Base-by-base conservation (phyloP, 2,113 vertebrate genomes). In the Carassius carassius region DNA sequence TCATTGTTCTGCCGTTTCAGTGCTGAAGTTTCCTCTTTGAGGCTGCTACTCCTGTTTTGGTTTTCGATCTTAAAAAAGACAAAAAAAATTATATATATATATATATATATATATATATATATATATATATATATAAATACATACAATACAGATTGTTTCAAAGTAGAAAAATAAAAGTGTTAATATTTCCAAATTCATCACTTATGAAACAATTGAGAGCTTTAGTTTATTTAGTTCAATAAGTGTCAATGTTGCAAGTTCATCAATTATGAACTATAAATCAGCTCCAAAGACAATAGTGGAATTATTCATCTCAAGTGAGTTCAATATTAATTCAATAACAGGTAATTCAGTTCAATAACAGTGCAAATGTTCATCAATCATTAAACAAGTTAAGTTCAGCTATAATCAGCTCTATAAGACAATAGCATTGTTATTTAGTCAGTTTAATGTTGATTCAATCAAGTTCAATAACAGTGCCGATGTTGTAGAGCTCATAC, bases 1-100 rank as follows among this genome's bases (percentile, higher is more conserved):
- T 97, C 96, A 81, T 93, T 96, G 54, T 98, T 96, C 90, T 94
- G 96, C 91, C 94, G 97, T 91, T 96, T 98, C 88, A 98, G 56
- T 77, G 94, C 92, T 32, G 89, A 86, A n/a, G 95, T 93, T 91
- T 98, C 97, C 78, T 99, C 96, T 86, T 94, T 98, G 83, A 95
- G 93, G 82, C 90, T 95, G 91, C 96, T 84, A 3, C 86, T 95
- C 86, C 94, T 98, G 56, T 96, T 97, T 78, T 97, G 96, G 86
- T 99, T 96, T 90, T 99, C 97, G 17, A 97, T 93, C 98, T 99
- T 92, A n/a, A 90, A 93, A 54, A 54, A 1, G 14, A 0, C 4
- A 11, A 2, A 4, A 29, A 29, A 1, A 29, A 29, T 29, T 29
- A 29, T 2, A 29, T 29, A 29, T 29, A 29, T 29, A 29, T 29